These are phyloP conservation scores for Bufo bufo DNA, from an alignment of 2,113 vertebrate genomes.

Conservation along the genomic window DNA sequence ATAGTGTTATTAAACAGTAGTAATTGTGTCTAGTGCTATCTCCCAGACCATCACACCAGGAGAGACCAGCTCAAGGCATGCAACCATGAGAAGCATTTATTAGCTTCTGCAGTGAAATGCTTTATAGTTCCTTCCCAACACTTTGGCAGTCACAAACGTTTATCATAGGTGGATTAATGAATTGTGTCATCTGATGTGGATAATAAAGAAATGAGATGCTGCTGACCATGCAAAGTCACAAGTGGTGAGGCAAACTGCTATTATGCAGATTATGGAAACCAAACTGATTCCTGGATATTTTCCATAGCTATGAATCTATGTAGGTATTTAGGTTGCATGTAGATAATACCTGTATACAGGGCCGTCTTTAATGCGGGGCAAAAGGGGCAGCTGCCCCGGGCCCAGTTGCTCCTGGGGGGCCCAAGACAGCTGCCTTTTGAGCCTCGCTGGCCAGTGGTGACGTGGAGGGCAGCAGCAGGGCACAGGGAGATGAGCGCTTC, in stretches of 20 bases:
- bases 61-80: neutral
- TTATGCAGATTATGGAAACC: too few relatives aligned
- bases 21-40: constrained; percentile 32
- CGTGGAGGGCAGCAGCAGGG: too few relatives aligned
- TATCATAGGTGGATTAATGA: neutral
- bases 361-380: too few relatives aligned
- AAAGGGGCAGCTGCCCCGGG: too few relatives aligned
- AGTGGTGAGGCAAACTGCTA: neutral
- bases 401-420: too few relatives aligned
- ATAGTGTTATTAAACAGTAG: constrained; percentile 11
- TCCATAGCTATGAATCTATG: too few relatives aligned
- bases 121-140: neutral
- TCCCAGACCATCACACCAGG: constrained; percentile 1
- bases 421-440: too few relatives aligned
- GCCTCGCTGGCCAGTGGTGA: too few relatives aligned
- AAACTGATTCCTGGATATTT: too few relatives aligned
- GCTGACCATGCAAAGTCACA: neutral
- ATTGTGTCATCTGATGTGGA: neutral
- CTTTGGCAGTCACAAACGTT: constrained; percentile 2
- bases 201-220: neutral
- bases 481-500: too few relatives aligned
- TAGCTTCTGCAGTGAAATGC: neutral
- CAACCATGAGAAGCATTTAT: constrained; percentile 13
- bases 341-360: too few relatives aligned
- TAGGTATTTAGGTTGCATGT: too few relatives aligned